Evolutionary conservation across 2,113 vertebrate species (phyloP).

Genomic region (Lucifuga dentata): DNA sequence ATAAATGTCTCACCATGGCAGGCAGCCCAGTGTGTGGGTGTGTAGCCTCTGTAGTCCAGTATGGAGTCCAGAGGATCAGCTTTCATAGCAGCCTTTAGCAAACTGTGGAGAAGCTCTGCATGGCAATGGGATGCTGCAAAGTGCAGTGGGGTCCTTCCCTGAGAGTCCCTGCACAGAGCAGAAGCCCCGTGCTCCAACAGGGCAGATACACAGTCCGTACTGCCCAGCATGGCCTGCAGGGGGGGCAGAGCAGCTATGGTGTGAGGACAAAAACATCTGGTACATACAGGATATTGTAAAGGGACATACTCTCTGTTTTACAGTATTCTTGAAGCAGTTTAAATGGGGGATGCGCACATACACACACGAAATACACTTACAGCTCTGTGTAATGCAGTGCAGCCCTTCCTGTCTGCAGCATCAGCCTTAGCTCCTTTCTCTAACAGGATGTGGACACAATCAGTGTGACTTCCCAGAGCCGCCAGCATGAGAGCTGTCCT

Average conservation of each 20-base stretch:
- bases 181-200: constrained; percentile 94
- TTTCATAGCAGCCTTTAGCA: constrained; percentile 88
- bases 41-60: constrained; percentile 93
- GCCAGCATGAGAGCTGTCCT: constrained; percentile 96
- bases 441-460: constrained; percentile 94
- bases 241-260: background rate
- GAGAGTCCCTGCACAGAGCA: constrained; percentile 91
- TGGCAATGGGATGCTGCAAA: constrained; percentile 92
- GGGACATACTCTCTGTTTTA: background rate
- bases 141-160: constrained; percentile 92
- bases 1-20: constrained; percentile 87
- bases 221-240: constrained; percentile 88
- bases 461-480: constrained; percentile 89
- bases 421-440: constrained; percentile 93
- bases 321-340: background rate
- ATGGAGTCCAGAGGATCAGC: constrained; percentile 91
- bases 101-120: constrained; percentile 83
- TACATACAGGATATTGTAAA: background rate
- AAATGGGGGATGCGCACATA: background rate
- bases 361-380: constrained; percentile 76
- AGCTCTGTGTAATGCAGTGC: constrained; percentile 92
- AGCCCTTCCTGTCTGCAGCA: constrained; percentile 89
- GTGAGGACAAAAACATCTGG: background rate
- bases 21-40: constrained; percentile 95
- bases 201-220: constrained; percentile 90